These are phyloP conservation scores for Callospermophilus lateralis DNA, from an alignment of 2,113 vertebrate species.

Conservation along the genomic window DNA sequence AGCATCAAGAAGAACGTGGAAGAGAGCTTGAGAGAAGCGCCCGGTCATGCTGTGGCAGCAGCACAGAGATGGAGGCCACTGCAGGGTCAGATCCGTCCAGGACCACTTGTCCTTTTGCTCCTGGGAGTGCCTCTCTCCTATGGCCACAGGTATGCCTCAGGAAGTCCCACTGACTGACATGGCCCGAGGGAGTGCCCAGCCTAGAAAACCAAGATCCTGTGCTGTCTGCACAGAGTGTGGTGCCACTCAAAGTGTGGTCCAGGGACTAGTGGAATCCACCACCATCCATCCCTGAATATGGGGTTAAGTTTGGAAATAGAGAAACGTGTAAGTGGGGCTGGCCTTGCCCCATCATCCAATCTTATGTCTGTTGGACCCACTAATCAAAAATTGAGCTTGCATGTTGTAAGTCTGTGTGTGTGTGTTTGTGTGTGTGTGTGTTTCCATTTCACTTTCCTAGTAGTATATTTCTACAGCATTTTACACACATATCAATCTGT, in stretches of 20 bases:
- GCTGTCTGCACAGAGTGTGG: not conserved
- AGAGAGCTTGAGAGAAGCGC: not conserved
- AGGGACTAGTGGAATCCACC: not conserved
- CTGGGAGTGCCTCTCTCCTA: not conserved
- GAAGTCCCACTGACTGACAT: not conserved
- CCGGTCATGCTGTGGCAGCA: not conserved
- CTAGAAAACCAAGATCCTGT: not conserved
- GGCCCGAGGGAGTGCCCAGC: not conserved
- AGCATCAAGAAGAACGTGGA: not conserved
- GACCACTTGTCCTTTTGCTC: not conserved
- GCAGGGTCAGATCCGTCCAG: not conserved
- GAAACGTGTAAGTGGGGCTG: not conserved
- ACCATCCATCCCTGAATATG: not conserved
- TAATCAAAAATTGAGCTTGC: constrained; percentile 11
- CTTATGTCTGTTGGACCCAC: constrained; percentile 19
- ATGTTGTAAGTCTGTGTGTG: not conserved
- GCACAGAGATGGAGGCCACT: not conserved
- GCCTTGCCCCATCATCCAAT: not conserved
- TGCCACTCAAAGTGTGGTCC: not conserved
- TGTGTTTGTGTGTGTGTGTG: not conserved
- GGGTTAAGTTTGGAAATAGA: not conserved
- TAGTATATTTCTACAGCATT: constrained; percentile 49
- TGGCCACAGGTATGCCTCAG: not conserved
- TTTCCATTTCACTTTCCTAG: constrained; percentile 14
- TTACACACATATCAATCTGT: not conserved